These are phyloP conservation scores for Nycteola revayana DNA, from an alignment of 2,888 invertebrate genomes.

Conservation along the genomic window DNA sequence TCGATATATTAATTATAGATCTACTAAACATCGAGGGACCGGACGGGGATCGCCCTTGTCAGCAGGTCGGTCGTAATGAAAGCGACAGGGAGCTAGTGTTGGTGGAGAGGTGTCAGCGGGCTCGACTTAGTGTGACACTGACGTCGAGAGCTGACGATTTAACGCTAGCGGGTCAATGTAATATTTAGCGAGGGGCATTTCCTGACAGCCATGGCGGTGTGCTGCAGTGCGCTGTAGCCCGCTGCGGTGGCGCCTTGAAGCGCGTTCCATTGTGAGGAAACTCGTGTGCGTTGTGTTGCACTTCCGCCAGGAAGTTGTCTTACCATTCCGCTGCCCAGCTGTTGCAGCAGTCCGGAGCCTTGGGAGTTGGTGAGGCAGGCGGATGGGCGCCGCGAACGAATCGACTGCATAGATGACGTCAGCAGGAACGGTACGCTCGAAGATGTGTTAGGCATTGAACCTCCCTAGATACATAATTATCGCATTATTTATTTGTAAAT, in stretches of 20 bases:
- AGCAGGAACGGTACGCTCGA: slow-evolving; percentile 93
- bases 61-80: slow-evolving; percentile 18
- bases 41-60: slow-evolving; percentile 47
- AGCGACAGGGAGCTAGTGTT: slow-evolving; percentile 1
- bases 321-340: slow-evolving; percentile 97
- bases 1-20: slow-evolving; percentile 42
- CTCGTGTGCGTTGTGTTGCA: slow-evolving; percentile 73
- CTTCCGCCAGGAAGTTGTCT: slow-evolving; percentile 88
- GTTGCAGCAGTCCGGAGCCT: slow-evolving; percentile 91
- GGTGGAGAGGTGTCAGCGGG: not conserved
- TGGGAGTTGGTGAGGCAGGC: slow-evolving; percentile 86
- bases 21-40: slow-evolving; percentile 56
- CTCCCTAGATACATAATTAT: slow-evolving; percentile 83
- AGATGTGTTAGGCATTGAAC: slow-evolving; percentile 94
- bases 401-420: slow-evolving; percentile 81
- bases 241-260: slow-evolving; percentile 76
- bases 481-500: slow-evolving; percentile 16
- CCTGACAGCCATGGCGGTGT: slow-evolving; percentile 83
- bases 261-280: slow-evolving; percentile 71
- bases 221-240: slow-evolving; percentile 77
- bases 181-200: slow-evolving; percentile 90
- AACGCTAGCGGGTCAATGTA: slow-evolving; percentile 84
- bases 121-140: no score
- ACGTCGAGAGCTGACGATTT: slow-evolving; percentile 26
- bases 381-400: slow-evolving; percentile 88